Evolutionary conservation across 2,888 invertebrate species (phyloP).

Genomic region (Teleogryllus oceanicus): DNA sequence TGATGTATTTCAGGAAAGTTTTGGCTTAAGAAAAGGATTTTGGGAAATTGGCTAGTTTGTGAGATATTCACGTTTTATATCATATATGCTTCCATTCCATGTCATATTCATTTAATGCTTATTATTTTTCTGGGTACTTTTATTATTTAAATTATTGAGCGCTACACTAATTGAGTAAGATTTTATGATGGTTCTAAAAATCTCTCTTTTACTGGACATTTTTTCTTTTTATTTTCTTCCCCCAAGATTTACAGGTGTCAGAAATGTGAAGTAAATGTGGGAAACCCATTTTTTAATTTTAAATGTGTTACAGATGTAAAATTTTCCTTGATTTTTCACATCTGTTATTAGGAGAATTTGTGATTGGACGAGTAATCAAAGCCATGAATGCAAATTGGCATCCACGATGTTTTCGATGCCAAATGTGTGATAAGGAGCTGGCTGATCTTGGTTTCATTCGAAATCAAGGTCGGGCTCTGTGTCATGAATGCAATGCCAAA

Average conservation of each 20-base stretch:
- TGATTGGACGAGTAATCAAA: conserved; percentile 98
- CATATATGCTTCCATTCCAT: too few relatives aligned
- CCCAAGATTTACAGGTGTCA: too few relatives aligned
- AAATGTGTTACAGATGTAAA: conserved; percentile 22
- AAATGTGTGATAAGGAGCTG: conserved; percentile 84
- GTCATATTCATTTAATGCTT: too few relatives aligned
- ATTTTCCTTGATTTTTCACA: not conserved
- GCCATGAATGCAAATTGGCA: conserved; percentile 99
- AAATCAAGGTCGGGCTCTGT: conserved; percentile 80
- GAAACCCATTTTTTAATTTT: not conserved
- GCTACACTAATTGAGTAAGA: too few relatives aligned
- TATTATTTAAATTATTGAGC: too few relatives aligned
- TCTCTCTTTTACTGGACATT: too few relatives aligned
- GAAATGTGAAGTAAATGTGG: not conserved
- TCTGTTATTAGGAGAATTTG: conserved; percentile 72
- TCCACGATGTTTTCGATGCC: conserved; percentile 95
- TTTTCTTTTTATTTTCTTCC: too few relatives aligned
- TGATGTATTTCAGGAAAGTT: too few relatives aligned
- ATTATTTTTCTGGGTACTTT: too few relatives aligned
- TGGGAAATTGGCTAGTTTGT: not conserved
- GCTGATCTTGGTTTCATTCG: conserved; percentile 98
- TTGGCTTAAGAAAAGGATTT: not conserved
- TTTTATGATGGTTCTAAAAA: too few relatives aligned
- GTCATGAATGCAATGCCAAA: conserved; percentile 93
- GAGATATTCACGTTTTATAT: not conserved